Percentiles rank a stretch among this genome's conserved stretches.
These are phyloP conservation scores for Harpegnathos saltator DNA, from an alignment of 1,140 invertebrate genomes.

Conservation along the genomic window DNA sequence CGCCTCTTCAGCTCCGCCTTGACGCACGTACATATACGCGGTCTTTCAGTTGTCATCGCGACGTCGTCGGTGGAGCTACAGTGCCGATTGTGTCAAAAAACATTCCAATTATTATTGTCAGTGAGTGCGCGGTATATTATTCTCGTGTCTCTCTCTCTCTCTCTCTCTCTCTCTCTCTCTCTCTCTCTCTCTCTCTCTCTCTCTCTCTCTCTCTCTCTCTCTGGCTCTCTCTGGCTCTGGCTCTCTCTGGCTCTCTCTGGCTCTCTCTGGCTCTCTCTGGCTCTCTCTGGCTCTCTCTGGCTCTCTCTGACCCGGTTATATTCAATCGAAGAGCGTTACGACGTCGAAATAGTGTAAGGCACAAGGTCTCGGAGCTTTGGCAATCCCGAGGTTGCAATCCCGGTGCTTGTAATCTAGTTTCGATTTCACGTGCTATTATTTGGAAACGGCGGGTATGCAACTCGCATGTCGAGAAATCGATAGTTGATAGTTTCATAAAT, in stretches of 20 bases:
- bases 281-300: no score
- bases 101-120: not conserved
- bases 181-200: no score
- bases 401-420: conserved; percentile 42
- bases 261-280: no score
- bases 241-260: no score
- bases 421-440: conserved; percentile 29
- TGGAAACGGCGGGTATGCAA: not conserved
- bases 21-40: conserved; percentile 55
- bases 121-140: not conserved
- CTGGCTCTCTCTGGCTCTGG: no score
- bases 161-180: no score
- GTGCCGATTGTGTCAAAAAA: conserved; percentile 3
- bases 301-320: no score
- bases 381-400: not conserved
- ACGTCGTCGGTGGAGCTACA: conserved; percentile 65
- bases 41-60: conserved; percentile 76
- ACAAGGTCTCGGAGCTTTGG: not conserved
- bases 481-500: not conserved
- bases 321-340: not conserved
- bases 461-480: conserved; percentile 5
- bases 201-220: no score
- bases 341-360: conserved; percentile 14
- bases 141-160: not conserved
- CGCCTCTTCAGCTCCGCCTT: conserved; percentile 63